These are phyloP conservation scores for Erythrolamprus reginae DNA, from an alignment of 2,113 vertebrate species.

Conservation along the genomic window DNA sequence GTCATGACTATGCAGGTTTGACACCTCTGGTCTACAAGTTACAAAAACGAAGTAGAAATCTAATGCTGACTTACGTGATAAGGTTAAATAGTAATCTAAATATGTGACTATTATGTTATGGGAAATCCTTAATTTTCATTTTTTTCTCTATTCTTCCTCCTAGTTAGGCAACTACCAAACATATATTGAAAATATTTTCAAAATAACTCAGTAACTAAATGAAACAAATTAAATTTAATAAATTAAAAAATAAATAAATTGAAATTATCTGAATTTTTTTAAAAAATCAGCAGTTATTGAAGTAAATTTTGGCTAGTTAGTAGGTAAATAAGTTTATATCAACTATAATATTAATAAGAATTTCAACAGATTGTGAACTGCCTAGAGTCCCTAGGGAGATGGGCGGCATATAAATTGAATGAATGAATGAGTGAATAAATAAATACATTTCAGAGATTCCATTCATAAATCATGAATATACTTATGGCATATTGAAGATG, in stretches of 20 bases:
- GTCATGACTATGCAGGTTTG: no score
- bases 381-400: no score
- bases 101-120: background rate
- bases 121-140: background rate
- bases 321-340: background rate
- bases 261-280: background rate
- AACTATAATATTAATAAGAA: background rate
- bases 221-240: background rate
- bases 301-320: background rate
- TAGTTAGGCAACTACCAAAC: background rate
- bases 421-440: no score
- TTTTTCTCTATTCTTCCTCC: background rate
- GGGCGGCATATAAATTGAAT: no score
- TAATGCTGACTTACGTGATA: background rate
- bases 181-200: background rate
- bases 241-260: background rate
- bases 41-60: background rate
- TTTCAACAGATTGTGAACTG: no score
- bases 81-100: background rate
- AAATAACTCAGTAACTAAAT: background rate
- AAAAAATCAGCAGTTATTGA: background rate
- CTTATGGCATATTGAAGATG: background rate
- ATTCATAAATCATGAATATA: background rate
- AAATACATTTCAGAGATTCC: no score
- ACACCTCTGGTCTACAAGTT: background rate